Conservation (phyloP, 1,140 invertebrate species). For the Drosophila miranda region DNA sequence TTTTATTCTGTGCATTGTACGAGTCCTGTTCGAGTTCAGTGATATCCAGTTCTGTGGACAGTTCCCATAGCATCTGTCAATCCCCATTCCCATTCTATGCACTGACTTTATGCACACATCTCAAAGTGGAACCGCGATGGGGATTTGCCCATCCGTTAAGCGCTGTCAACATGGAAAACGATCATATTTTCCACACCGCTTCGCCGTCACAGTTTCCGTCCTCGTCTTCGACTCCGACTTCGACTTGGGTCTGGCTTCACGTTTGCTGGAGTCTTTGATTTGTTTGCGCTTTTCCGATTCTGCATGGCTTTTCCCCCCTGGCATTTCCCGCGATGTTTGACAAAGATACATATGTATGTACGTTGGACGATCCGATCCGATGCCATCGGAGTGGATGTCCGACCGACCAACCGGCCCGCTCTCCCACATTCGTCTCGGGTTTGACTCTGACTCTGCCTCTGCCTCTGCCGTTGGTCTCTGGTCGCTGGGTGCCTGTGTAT, state of each 20-base stretch:
- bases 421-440: conserved; percentile 16
- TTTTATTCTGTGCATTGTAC: too few species aligned
- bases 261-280: conserved; percentile 18
- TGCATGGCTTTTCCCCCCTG: too few species aligned
- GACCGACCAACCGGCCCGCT: background rate
- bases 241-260: conserved; percentile 1
- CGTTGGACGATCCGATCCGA: too few species aligned
- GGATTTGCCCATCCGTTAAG: conserved; percentile 22
- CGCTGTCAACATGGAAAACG: conserved; percentile 29
- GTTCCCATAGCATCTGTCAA: too few species aligned
- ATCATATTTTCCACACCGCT: conserved; percentile 33
- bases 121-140: conserved; percentile 20
- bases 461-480: conserved; percentile 1
- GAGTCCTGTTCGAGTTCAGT: too few species aligned
- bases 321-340: conserved; percentile 11
- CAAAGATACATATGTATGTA: background rate
- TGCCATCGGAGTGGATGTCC: too few species aligned
- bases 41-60: too few species aligned
- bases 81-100: too few species aligned
- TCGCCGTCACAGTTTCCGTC: background rate
- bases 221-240: background rate
- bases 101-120: conserved; percentile 7
- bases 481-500: background rate
- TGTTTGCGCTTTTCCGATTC: conserved; percentile 8
- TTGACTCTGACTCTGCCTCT: background rate